Percentiles rank a stretch among this genome's conserved stretches.
Conservation (phyloP, 2,113 vertebrate species). For the Nipponia nippon region DNA sequence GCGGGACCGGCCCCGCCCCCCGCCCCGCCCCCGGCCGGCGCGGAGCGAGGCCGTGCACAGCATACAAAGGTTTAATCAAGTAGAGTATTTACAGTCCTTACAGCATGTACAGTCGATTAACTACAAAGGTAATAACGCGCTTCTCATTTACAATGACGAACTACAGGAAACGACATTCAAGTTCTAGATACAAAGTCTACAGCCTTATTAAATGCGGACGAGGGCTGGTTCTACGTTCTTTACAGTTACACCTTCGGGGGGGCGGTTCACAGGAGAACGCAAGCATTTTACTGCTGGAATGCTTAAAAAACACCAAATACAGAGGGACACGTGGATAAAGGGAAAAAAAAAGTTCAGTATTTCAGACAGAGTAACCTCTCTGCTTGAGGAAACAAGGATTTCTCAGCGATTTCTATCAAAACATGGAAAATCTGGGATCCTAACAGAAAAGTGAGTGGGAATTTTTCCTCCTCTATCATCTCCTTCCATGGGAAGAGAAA, state of each 20-base stretch:
- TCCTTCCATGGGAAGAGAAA: conserved; percentile 38
- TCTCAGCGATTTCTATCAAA: not conserved
- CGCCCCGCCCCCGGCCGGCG: not conserved
- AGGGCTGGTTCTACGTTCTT: conserved; percentile 27
- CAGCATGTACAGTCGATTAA: conserved; percentile 60
- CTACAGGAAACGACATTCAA: not conserved
- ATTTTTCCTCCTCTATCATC: not conserved
- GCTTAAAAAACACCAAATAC: conserved; percentile 16
- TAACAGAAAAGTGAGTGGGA: not conserved
- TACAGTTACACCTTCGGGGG: conserved; percentile 8
- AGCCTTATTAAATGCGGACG: not conserved
- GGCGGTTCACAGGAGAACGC: not conserved
- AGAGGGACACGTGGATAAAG: not conserved
- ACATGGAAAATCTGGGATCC: not conserved
- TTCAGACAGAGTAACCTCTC: not conserved
- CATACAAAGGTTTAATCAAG: conserved; percentile 67
- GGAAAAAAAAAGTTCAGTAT: not conserved
- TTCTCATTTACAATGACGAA: conserved; percentile 38
- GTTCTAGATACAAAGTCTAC: conserved; percentile 46
- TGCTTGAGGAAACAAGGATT: not conserved
- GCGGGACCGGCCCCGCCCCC: too few species aligned
- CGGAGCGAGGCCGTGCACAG: not conserved
- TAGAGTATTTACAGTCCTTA: conserved; percentile 69
- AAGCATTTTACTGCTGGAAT: conserved; percentile 33
- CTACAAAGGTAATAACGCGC: conserved; percentile 15